Conservation (phyloP, 2,113 vertebrate species). For the Callionymus lyra region DNA sequence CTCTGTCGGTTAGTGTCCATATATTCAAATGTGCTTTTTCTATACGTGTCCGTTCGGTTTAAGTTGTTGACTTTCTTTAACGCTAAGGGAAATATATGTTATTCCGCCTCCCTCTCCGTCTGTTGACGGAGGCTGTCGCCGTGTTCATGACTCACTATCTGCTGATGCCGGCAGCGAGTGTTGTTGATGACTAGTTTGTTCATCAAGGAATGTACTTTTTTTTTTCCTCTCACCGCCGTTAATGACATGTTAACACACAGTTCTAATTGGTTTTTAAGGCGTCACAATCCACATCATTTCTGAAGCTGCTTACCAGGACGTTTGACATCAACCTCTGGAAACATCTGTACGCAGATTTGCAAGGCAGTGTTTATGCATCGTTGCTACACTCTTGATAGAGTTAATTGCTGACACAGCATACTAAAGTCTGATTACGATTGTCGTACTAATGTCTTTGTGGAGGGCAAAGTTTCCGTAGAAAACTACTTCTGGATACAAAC, state of each 20-base stretch:
- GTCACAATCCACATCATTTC: constrained; percentile 79
- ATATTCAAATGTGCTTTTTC: constrained; percentile 11
- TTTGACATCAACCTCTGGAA: no score
- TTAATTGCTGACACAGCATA: no score
- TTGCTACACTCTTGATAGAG: no score
- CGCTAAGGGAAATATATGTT: constrained; percentile 8
- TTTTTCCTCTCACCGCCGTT: constrained; percentile 76
- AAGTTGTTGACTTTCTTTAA: neutral
- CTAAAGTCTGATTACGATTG: no score
- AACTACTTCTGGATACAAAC: no score
- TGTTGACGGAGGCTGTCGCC: constrained; percentile 18
- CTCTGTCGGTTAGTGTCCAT: constrained; percentile 13
- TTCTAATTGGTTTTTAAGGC: constrained; percentile 69
- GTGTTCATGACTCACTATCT: constrained; percentile 10
- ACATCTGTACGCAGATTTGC: no score
- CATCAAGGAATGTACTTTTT: constrained; percentile 91
- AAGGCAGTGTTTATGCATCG: no score
- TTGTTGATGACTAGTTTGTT: constrained; percentile 86
- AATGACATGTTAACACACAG: constrained; percentile 88
- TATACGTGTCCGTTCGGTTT: constrained; percentile 5
- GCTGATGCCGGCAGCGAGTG: constrained; percentile 62
- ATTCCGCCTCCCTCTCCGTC: neutral
- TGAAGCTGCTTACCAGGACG: neutral
- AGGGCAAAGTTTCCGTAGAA: no score
- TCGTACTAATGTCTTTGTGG: no score